These are phyloP conservation scores for Tetranychus truncatus DNA, from an alignment of 2,888 invertebrate species.

Conservation along the genomic window DNA sequence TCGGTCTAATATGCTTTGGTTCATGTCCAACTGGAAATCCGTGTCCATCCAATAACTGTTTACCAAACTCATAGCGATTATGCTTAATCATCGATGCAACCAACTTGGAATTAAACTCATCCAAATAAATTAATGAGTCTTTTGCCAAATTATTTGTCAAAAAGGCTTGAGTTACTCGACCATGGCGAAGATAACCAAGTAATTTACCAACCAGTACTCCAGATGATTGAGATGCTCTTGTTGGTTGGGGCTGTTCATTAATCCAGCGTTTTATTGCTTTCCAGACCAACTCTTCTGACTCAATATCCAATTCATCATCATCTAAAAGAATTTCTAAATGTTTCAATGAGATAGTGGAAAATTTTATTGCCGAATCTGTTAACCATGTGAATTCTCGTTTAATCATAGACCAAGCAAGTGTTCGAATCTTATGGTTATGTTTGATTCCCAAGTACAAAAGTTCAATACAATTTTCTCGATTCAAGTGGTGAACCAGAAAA, in stretches of 20 bases:
- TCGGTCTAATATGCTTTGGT: conserved; percentile 35
- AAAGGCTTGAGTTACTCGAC: background rate
- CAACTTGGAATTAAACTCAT: background rate
- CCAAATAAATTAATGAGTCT: background rate
- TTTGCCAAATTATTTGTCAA: background rate
- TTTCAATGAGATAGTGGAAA: conserved; percentile 7
- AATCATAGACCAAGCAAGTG: background rate
- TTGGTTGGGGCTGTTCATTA: background rate
- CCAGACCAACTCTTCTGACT: conserved; percentile 15
- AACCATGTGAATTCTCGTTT: background rate
- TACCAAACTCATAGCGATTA: background rate
- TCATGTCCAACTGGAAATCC: conserved; percentile 11
- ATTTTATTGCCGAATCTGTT: background rate
- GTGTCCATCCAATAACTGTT: conserved; percentile 15
- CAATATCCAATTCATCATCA: conserved; percentile 16
- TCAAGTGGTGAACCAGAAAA: conserved; percentile 15
- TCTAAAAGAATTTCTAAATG: conserved; percentile 14
- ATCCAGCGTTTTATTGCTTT: conserved; percentile 19
- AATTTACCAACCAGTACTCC: background rate
- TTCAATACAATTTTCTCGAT: conserved; percentile 18
- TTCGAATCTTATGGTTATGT: conserved; percentile 6
- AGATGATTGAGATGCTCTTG: background rate
- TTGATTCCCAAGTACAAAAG: conserved; percentile 15
- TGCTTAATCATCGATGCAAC: conserved; percentile 1
- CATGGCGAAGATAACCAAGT: conserved; percentile 1